Conservation (phyloP, 1,140 invertebrate species). For the Drosophila parvula region DNA sequence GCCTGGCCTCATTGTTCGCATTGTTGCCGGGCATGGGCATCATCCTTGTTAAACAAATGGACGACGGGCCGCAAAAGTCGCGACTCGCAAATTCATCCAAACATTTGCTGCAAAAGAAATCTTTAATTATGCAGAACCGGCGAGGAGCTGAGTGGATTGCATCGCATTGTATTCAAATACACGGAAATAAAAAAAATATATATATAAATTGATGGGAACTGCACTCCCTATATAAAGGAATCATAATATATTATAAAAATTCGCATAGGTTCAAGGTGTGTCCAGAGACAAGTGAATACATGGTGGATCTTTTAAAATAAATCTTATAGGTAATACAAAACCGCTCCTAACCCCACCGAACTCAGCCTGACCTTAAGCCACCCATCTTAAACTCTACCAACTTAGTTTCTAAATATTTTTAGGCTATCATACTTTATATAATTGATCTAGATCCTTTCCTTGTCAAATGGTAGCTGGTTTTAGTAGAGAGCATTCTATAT, state of each 20-base stretch:
- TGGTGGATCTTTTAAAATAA: too few relatives aligned
- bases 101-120: slow-evolving; percentile 27
- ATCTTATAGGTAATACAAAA: too few relatives aligned
- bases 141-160: slow-evolving; percentile 22
- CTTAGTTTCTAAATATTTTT: background rate
- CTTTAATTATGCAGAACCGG: slow-evolving; percentile 41
- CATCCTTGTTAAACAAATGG: slow-evolving; percentile 46
- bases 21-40: slow-evolving; percentile 16
- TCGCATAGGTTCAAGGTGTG: too few relatives aligned
- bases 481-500: background rate
- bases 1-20: slow-evolving; percentile 16
- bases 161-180: slow-evolving; percentile 14
- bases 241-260: too few relatives aligned
- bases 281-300: too few relatives aligned
- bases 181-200: background rate
- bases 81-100: slow-evolving; percentile 28
- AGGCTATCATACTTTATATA: background rate
- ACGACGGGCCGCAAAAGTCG: slow-evolving; percentile 32
- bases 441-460: background rate
- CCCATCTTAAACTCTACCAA: background rate
- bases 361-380: background rate
- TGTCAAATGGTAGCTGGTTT: too few relatives aligned
- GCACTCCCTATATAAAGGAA: background rate
- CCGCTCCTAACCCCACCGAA: background rate
- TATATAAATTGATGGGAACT: background rate